Base-by-base conservation (phyloP, 2,888 invertebrate species). In the Helleia helle region DNA sequence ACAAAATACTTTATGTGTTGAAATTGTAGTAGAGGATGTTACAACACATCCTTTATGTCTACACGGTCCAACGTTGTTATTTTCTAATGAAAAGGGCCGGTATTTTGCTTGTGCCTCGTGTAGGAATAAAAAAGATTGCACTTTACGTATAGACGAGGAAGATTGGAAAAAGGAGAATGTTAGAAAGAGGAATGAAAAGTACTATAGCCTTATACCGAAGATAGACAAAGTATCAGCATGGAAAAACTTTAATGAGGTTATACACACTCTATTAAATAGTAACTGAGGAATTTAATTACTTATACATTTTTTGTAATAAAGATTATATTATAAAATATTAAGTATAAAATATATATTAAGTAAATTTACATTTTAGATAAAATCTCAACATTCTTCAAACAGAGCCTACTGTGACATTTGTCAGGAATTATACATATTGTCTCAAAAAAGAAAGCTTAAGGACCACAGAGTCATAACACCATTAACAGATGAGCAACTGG, bases 101-200 rank as follows among this genome's bases (percentile, higher is more conserved):
- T 96, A 90, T 72, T 96, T 87, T 70, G 91, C 92, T 0, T 97
- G 96, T 69, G 90, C 96, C 0, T 93, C 94, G 1, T 93, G 92
- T 65, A 88, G 96, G 41, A 91, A 93, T 59, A 87, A 91, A 47
- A 93, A 92, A 59, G 86, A 90, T 6, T 96, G 96, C 59, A 77
- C 86, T 2, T 91, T 94, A 62, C 91, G 89, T 54, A 84, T 91
- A 18, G 67, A 81, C 1, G 84, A 87, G 53, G 68, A 81, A 30
- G 75, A 79, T 39, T 88, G 88, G 88, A 62, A 83, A 38, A 69
- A 81, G 30, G 84, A 87, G 57, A 71, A 68, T 37, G 62, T 85
- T 3, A 83, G 62, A 43, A 69, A 76, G 58, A 68, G 73, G 1
- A 84, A 83, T 50, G 76, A 75, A 49, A 83, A 83, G 50, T 83